Conservation (phyloP, 2,113 vertebrate genomes). For the Pangasianodon gigas region DNA sequence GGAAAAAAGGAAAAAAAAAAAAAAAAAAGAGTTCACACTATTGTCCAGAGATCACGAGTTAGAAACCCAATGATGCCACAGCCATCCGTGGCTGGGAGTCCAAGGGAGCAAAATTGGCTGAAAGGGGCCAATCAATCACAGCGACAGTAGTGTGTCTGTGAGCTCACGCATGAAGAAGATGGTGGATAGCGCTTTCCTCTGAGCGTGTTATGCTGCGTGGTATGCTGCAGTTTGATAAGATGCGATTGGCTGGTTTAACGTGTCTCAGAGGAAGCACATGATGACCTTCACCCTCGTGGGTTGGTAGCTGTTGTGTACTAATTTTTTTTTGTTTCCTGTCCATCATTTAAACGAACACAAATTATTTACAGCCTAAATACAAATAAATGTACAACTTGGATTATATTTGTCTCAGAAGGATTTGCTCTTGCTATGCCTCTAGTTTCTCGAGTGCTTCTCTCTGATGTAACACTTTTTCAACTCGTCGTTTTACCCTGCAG, state of each 20-base stretch:
- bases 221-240: not conserved
- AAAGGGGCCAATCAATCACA: not conserved
- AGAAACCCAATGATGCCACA: not conserved
- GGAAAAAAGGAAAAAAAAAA: not conserved
- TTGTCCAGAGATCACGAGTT: not conserved
- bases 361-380: not conserved
- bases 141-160: not conserved
- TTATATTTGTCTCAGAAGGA: not conserved
- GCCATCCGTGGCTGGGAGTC: too few relatives aligned
- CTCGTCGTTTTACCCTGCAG: slow-evolving; percentile 50
- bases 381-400: not conserved
- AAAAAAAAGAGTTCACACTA: not conserved
- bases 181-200: not conserved
- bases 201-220: not conserved
- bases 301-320: not conserved
- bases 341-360: not conserved
- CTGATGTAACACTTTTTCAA: slow-evolving; percentile 24
- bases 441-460: not conserved
- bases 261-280: not conserved
- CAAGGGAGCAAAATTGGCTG: not conserved
- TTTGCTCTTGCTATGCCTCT: not conserved
- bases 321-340: not conserved
- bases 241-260: not conserved
- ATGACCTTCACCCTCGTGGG: not conserved
- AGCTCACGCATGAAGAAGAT: not conserved